Base-by-base conservation (phyloP, 1,140 invertebrate species). In the Meloidogyne floridensis region DNA sequence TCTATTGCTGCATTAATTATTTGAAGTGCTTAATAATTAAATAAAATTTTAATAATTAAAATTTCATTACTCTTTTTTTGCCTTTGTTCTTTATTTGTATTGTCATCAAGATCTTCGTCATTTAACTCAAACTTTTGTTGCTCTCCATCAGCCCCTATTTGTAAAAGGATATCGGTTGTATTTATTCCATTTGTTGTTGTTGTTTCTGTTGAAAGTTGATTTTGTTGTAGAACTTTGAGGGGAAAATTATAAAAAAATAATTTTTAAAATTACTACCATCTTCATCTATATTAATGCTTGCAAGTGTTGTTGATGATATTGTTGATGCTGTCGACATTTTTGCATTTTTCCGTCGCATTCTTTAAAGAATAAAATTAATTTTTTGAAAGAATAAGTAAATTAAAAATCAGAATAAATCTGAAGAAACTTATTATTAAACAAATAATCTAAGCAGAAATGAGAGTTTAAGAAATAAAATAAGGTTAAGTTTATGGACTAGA, bases 1-100 rank as follows among this genome's bases (percentile, higher is more conserved):
- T 81, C 73, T 18, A 87, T 87, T 42, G 86, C 84, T 42, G 76
- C 32, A 71, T 83, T 70, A 59, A 87, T 78, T 56, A 84, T 81
- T 72, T 87, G 83, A 18, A 87, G 56, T 15, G 86, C 84, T 75
- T 51, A 73, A 74, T 6, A 15, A 5, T 72, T 72, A 71, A 10
- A 13, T 18, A 15, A 13, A 70, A 69, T n/a, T 77, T 76, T 56
- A 59, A 77, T 20, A 47, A 47, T 18, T n/a, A 74, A 74, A 74
- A 32, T 32, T 18, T 6, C n/a, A 74, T 32, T 32, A 32, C 72
- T 74, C n/a, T 65, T 42, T 18, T 47, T 47, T 1, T 47, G 4
- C 47, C 47, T 42, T 69, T 77, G 56, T 42, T 54, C 51, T 7
- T 42, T 42, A 11, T 42, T 65, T 13, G 8, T 2, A 32, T 11